A percentile compares a stretch with the other conserved stretches of the same genome.
phyloP scores from a whole-genome alignment of 2,113 vertebrate species.

The Urocitellus parryii region DNA sequence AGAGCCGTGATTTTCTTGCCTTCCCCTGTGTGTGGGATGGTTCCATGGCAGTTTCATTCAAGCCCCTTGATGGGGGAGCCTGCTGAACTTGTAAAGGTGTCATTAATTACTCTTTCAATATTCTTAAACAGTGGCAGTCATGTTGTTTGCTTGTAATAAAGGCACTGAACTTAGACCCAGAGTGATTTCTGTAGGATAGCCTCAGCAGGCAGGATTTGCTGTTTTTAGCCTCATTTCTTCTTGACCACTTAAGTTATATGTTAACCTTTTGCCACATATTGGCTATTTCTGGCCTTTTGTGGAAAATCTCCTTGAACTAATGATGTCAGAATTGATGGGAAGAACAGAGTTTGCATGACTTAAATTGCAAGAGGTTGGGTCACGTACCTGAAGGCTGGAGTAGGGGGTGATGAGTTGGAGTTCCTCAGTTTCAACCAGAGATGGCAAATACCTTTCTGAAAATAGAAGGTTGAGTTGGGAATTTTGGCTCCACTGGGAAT shows the following conservation, averaged over 20 bases:
- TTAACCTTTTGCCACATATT: slow-evolving; percentile 7
- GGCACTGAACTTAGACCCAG: not conserved
- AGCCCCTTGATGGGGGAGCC: slow-evolving; percentile 41
- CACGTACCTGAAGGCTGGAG: not conserved
- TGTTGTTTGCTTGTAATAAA: not conserved
- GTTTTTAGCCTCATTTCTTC: slow-evolving; percentile 1
- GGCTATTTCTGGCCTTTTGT: not conserved
- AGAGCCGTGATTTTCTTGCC: slow-evolving; percentile 60
- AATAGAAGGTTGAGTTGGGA: not conserved
- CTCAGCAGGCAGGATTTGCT: not conserved
- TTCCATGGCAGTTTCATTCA: slow-evolving; percentile 17
- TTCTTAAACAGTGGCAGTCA: slow-evolving; percentile 10
- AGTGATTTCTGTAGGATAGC: not conserved
- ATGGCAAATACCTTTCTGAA: not conserved
- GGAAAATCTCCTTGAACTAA: not conserved
- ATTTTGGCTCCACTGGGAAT: not conserved
- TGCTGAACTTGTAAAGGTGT: slow-evolving; percentile 67
- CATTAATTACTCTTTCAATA: slow-evolving; percentile 74
- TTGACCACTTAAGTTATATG: not conserved
- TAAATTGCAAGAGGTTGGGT: not conserved
- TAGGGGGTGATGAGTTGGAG: not conserved
- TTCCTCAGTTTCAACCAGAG: not conserved
- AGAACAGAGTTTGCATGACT: not conserved
- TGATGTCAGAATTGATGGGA: not conserved
- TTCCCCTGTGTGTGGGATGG: slow-evolving; percentile 12